Conservation (phyloP, 2,113 vertebrate genomes). For the Macrotus californicus region DNA sequence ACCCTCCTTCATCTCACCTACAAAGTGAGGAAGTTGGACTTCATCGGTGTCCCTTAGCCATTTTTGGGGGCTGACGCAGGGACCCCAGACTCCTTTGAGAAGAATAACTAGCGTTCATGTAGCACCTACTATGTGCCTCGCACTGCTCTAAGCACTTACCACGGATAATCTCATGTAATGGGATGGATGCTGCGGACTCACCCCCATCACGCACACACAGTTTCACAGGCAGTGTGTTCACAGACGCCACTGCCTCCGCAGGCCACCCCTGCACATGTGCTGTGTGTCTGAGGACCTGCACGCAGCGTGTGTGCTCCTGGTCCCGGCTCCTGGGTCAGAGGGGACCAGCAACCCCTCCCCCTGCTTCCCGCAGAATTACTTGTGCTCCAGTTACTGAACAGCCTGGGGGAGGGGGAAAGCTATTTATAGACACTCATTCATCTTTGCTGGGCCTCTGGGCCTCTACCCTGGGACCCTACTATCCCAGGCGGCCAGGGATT, state of each 20-base stretch:
- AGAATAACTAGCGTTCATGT: neutral
- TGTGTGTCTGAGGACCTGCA: neutral
- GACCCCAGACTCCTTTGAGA: neutral
- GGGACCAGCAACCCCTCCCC: neutral
- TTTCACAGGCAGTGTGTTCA: neutral
- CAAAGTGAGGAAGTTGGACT: neutral
- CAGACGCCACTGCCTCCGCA: neutral
- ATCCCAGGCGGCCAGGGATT: neutral
- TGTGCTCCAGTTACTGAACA: slow-evolving; percentile 61
- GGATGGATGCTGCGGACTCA: neutral
- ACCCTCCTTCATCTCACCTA: neutral
- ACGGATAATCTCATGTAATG: neutral
- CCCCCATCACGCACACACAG: neutral
- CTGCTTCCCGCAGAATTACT: slow-evolving; percentile 50
- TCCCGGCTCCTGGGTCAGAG: neutral
- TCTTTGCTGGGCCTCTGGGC: slow-evolving; percentile 25
- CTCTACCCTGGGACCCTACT: neutral
- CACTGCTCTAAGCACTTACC: neutral
- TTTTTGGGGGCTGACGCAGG: neutral
- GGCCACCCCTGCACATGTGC: neutral
- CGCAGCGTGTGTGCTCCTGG: neutral
- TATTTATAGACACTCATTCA: slow-evolving; percentile 69
- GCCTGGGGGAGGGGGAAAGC: neutral
- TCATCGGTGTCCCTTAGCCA: neutral
- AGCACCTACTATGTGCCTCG: neutral